These are phyloP conservation scores for Pardosa pseudoannulata DNA, from an alignment of 2,888 invertebrate genomes.

Conservation along the genomic window DNA sequence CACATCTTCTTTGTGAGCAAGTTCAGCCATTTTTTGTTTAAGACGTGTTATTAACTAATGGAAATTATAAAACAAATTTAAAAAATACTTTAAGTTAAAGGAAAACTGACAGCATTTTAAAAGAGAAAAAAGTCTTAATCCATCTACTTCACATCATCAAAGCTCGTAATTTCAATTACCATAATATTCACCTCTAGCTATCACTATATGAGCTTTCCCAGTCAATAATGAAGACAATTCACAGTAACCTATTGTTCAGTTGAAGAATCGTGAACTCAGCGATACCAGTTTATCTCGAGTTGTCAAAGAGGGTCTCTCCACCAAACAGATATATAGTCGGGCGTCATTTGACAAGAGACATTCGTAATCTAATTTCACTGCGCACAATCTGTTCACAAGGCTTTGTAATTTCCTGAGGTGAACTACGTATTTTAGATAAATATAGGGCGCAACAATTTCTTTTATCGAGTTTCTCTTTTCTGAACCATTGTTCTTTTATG, in stretches of 20 bases:
- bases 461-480: not conserved
- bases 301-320: not conserved
- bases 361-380: not conserved
- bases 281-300: not conserved
- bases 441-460: not conserved
- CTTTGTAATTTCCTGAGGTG: not conserved
- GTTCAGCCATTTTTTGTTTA: conserved; percentile 10
- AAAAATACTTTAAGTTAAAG: no score
- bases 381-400: not conserved
- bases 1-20: not conserved
- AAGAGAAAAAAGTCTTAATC: no score
- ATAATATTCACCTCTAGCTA: no score
- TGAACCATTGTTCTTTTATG: not conserved
- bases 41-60: no score
- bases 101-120: no score
- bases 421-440: not conserved
- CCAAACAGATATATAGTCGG: not conserved
- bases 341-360: not conserved
- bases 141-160: no score
- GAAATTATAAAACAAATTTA: no score
- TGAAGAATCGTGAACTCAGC: not conserved
- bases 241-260: no score
- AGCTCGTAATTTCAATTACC: no score
- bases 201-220: no score
- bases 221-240: no score